Evolutionary conservation across 2,888 invertebrate species (phyloP), one percentile per base, ranked within the genome.

Genomic region (Alsophila aescularia): DNA sequence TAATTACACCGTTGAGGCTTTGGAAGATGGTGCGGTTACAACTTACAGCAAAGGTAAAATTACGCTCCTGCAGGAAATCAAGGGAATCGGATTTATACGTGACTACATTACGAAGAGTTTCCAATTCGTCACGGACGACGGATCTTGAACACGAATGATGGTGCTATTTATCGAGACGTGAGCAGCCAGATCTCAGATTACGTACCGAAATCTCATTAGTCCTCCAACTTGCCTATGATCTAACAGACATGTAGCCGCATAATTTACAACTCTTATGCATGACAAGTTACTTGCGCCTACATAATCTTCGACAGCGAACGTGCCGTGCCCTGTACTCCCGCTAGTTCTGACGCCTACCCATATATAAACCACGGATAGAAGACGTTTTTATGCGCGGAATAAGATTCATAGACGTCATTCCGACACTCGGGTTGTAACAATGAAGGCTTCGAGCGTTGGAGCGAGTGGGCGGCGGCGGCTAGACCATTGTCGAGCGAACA

Each of bases 91-190:
- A 71, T 70, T 69, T 65, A 70, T 73, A 79, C 79, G 79, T 77
- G 79, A 74, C 66, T 72, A 67, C 76, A 79, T 82, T 77, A 79
- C 67, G 62, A 59, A 65, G 69, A 76, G 77, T 80, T 81, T 79
- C 54, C 74, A 73, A 86, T 86, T 82, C 73, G 86, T 76, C 77
- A 76, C 74, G 79, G 76, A 65, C 60, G 62, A 31, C 62, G 67
- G 71, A 68, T 70, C 70, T 67, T 68, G 67, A 52, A 64, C 66
- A 67, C 66, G 42, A 36, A 51, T 29, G 58, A 64, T 59, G 64
- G 62, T 66, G 50, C 35, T 43, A 56, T 64, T 62, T 53, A 10
- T 14, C 37, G 16, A 48, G 15, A 48, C 10, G 41, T 13, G 52
- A 44, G 27, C 24, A 44, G 12, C 13, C 13, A 32, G 12, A 9